These are phyloP conservation scores for Hirtodrosophila cameraria DNA, from an alignment of 2,888 invertebrate species.

Conservation along the genomic window DNA sequence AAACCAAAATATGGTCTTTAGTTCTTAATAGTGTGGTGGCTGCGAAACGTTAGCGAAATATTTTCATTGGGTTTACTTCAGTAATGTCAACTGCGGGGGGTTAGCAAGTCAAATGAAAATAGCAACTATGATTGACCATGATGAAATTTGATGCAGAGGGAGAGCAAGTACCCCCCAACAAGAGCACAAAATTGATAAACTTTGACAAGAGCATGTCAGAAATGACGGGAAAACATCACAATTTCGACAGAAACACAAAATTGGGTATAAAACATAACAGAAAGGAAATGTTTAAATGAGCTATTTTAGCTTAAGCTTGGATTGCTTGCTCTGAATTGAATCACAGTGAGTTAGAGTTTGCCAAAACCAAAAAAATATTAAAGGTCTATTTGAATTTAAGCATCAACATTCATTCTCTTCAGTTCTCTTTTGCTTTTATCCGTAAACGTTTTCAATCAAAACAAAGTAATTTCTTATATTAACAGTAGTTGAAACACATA, in stretches of 20 bases:
- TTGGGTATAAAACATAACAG: background rate
- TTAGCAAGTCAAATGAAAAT: constrained; percentile 25
- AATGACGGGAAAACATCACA: constrained; percentile 13
- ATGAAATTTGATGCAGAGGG: constrained; percentile 6
- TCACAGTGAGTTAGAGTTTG: too few relatives aligned
- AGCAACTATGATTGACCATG: constrained; percentile 37
- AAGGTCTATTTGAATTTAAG: too few relatives aligned
- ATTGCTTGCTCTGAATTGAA: too few relatives aligned
- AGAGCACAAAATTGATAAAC: constrained; percentile 45
- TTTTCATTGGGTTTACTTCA: constrained; percentile 32
- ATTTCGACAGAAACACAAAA: constrained; percentile 1
- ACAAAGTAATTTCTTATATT: too few relatives aligned
- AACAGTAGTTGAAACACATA: too few relatives aligned
- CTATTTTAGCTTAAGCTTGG: too few relatives aligned
- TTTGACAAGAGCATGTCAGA: constrained; percentile 45
- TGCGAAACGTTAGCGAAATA: constrained; percentile 20
- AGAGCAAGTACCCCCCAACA: background rate
- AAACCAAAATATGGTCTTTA: constrained; percentile 59
- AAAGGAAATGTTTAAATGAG: background rate
- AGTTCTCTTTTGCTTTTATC: too few relatives aligned
- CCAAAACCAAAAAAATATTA: too few relatives aligned
- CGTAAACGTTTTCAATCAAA: too few relatives aligned
- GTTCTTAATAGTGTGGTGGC: constrained; percentile 32
- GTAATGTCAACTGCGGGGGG: constrained; percentile 19
- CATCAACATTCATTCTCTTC: too few relatives aligned